Evolutionary conservation across 2,113 vertebrate genomes (phyloP).

Genomic region (Anguilla rostrata): DNA sequence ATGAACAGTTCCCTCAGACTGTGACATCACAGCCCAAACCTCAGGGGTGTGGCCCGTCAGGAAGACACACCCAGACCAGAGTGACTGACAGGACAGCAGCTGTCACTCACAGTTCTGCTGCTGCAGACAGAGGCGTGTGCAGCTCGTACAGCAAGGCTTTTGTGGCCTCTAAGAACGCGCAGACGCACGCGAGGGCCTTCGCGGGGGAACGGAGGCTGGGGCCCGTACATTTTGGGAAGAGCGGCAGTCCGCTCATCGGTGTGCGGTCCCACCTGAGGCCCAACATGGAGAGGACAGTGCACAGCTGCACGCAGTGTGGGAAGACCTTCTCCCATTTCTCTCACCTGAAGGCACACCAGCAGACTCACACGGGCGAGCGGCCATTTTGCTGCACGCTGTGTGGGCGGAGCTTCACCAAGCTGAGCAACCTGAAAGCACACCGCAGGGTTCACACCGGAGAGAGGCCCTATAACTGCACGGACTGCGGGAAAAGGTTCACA

Average conservation of each 20-base stretch:
- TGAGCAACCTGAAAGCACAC: constrained; percentile 75
- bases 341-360: constrained; percentile 68
- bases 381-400: constrained; percentile 73
- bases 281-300: constrained; percentile 37
- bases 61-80: constrained; percentile 39
- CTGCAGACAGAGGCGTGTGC: not conserved
- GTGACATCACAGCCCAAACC: constrained; percentile 44
- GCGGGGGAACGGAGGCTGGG: constrained; percentile 38
- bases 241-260: constrained; percentile 38
- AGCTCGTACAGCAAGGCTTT: not conserved
- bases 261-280: constrained; percentile 48
- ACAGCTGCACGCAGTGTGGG: constrained; percentile 68
- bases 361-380: constrained; percentile 70
- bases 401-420: constrained; percentile 72
- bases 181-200: constrained; percentile 42
- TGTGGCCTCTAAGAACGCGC: constrained; percentile 7
- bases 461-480: constrained; percentile 69
- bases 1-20: constrained; percentile 38
- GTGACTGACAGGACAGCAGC: constrained; percentile 3
- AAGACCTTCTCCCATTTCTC: constrained; percentile 71
- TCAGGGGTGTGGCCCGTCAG: constrained; percentile 48
- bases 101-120: not conserved
- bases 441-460: constrained; percentile 71
- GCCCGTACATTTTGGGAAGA: constrained; percentile 45
- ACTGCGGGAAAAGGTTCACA: constrained; percentile 76